Conservation (phyloP, 2,113 vertebrate species). For the Cebus imitator region DNA sequence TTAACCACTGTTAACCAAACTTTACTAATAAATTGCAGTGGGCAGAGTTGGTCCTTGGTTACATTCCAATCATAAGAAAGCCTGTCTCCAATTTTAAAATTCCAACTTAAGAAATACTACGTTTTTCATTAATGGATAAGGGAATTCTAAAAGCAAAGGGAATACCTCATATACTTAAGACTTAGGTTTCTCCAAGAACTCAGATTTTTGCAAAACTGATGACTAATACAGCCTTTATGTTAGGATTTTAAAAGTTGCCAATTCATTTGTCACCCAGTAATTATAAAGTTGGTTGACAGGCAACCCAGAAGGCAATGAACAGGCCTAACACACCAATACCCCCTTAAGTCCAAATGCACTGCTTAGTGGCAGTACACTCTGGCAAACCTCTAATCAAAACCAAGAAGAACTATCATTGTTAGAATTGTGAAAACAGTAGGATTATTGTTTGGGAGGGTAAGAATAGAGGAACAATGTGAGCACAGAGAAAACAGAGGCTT, state of each 20-base stretch:
- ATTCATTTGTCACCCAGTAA: slow-evolving; percentile 29
- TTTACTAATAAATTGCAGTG: slow-evolving; percentile 18
- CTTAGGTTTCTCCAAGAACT: neutral
- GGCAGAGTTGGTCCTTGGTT: neutral
- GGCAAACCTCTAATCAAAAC: slow-evolving; percentile 18
- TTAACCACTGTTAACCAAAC: neutral
- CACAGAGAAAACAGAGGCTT: neutral
- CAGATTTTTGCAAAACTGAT: slow-evolving; percentile 36
- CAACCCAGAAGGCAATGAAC: neutral
- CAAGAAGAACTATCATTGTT: neutral
- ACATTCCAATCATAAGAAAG: slow-evolving; percentile 55
- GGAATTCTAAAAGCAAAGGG: slow-evolving; percentile 55
- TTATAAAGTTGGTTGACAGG: neutral
- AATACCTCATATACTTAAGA: neutral
- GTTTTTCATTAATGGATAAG: slow-evolving; percentile 47
- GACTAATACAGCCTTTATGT: neutral
- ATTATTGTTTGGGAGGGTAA: neutral
- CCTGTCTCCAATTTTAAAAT: slow-evolving; percentile 57
- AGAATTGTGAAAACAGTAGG: neutral
- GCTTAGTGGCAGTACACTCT: neutral
- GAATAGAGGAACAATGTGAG: neutral
- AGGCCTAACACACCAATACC: neutral
- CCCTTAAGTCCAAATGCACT: neutral
- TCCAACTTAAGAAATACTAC: slow-evolving; percentile 51
- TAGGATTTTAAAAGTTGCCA: slow-evolving; percentile 20